Percentiles rank a stretch among this genome's conserved stretches.
Evolutionary conservation across 2,888 invertebrate genomes (phyloP).

Genomic region (Pandemis corylana): DNA sequence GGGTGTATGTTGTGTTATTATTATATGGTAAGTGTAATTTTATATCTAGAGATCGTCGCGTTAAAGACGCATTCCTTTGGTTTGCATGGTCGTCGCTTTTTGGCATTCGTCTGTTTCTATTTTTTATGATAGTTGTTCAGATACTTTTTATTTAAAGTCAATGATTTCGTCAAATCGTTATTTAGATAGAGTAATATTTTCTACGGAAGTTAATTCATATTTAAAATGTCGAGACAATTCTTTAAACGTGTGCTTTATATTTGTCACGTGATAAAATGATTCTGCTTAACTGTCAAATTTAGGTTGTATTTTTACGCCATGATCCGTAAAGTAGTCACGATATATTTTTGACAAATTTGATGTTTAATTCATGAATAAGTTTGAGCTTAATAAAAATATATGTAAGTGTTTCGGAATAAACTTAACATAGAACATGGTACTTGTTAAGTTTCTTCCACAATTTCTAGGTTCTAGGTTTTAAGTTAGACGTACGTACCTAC

Average conservation of each 20-base stretch:
- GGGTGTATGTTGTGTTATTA: constrained; percentile 1
- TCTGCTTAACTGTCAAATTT: not conserved
- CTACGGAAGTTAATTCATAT: too few relatives aligned
- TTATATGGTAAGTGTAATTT: not conserved
- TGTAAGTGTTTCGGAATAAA: constrained; percentile 10
- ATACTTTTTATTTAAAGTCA: not conserved
- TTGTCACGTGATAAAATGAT: not conserved
- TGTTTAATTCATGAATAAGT: constrained; percentile 14
- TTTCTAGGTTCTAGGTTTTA: constrained; percentile 15
- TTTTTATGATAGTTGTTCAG: not conserved
- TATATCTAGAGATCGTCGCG: not conserved
- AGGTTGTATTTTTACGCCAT: not conserved
- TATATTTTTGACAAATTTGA: constrained; percentile 17
- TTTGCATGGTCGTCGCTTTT: constrained; percentile 40
- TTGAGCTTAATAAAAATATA: not conserved
- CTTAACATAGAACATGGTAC: constrained; percentile 1
- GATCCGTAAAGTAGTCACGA: constrained; percentile 1
- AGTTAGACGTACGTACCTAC: constrained; percentile 28
- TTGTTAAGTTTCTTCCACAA: constrained; percentile 7
- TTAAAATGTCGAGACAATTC: too few relatives aligned
- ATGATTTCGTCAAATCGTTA: not conserved
- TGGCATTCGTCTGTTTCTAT: constrained; percentile 6
- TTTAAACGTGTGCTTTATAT: too few relatives aligned
- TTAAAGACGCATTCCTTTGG: not conserved
- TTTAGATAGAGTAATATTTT: not conserved